A percentile compares a stretch with the other conserved stretches of the same genome.
phyloP scores from a whole-genome alignment of 2,888 invertebrate genomes.

The Coelopa pilipes region DNA sequence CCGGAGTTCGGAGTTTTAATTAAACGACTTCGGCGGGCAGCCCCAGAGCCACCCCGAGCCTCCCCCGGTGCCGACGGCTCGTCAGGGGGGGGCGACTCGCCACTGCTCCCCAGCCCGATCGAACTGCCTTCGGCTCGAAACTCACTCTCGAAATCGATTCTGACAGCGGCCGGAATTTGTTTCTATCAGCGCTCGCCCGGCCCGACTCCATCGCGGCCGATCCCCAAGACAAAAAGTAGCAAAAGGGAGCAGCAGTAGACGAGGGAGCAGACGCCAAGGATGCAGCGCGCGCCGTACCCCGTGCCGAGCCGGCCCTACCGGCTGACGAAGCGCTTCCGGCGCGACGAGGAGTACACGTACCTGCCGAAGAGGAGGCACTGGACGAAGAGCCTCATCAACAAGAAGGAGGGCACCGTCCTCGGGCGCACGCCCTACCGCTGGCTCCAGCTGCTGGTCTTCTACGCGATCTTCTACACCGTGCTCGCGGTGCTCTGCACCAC shows the following conservation, averaged over 20 bases:
- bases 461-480: conserved; percentile 20
- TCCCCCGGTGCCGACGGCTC: too few species aligned
- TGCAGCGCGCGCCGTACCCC: not conserved
- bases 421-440: not conserved
- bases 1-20: conserved; percentile 22
- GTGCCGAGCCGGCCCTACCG: conserved; percentile 10
- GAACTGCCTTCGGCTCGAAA: too few species aligned
- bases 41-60: not conserved
- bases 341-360: not conserved
- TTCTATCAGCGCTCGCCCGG: too few species aligned
- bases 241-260: too few species aligned
- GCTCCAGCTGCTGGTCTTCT: conserved; percentile 16
- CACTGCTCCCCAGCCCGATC: too few species aligned
- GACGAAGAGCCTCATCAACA: conserved; percentile 19
- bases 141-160: too few species aligned
- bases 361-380: not conserved
- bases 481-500: conserved; percentile 1
- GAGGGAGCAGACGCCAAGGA: too few species aligned
- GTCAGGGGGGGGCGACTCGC: too few species aligned
- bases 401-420: conserved; percentile 1
- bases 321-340: conserved; percentile 15
- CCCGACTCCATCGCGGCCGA: too few species aligned
- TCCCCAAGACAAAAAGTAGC: too few species aligned
- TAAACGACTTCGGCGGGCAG: conserved; percentile 1
- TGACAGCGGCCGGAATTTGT: too few species aligned